These are phyloP conservation scores for Anaspis maculata DNA, from an alignment of 2,888 invertebrate genomes.

Conservation along the genomic window DNA sequence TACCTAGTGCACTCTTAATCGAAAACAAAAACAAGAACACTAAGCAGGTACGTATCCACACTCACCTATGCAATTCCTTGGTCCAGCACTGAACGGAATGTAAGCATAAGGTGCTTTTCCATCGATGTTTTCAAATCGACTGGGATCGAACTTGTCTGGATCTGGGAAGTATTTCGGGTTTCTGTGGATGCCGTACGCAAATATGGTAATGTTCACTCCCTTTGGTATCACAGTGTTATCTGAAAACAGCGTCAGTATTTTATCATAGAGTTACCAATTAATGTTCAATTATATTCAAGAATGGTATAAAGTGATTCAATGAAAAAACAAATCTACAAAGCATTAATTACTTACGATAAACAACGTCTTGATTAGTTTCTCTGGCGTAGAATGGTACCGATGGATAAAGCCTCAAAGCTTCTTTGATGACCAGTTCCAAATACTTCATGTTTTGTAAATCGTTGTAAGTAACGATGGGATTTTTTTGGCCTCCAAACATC, in stretches of 20 bases:
- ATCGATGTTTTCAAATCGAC: conserved; percentile 8
- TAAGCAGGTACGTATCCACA: neutral
- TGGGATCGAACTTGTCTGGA: conserved; percentile 11
- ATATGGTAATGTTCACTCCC: conserved; percentile 9
- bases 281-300: neutral
- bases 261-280: neutral
- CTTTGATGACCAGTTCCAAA: conserved; percentile 24
- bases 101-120: conserved; percentile 12
- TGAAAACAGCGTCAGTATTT: neutral
- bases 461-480: conserved; percentile 20
- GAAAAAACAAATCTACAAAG: neutral
- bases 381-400: conserved; percentile 21
- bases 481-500: conserved; percentile 26
- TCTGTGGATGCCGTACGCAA: conserved; percentile 10
- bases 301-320: neutral
- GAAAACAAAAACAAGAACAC: neutral
- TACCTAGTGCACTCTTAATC: neutral
- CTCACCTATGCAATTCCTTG: conserved; percentile 14
- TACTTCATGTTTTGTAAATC: conserved; percentile 24
- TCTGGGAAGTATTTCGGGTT: conserved; percentile 12
- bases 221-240: conserved; percentile 8
- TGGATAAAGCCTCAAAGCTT: conserved; percentile 22
- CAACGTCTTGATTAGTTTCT: conserved; percentile 14
- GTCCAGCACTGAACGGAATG: conserved; percentile 14
- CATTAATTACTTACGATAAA: conserved; percentile 4